These are phyloP conservation scores for Aricia agestis DNA, from an alignment of 1,140 invertebrate species.

Conservation along the genomic window DNA sequence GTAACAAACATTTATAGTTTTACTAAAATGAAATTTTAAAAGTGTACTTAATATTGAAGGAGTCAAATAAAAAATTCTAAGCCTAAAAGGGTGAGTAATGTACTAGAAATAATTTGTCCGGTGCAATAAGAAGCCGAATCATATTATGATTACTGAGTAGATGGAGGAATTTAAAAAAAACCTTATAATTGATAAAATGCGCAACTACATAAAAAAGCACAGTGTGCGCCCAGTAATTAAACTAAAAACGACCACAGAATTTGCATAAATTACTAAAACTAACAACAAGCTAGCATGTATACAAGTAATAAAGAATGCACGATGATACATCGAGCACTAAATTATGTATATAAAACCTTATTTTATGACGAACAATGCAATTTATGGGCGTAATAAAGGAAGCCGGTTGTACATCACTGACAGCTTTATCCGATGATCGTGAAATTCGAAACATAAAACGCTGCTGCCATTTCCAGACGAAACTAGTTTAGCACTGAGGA, in stretches of 20 bases:
- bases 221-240: background rate
- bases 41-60: too few relatives aligned
- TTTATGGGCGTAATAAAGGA: constrained; percentile 27
- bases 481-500: constrained; percentile 36
- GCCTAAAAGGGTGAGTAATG: too few relatives aligned
- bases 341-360: constrained; percentile 15
- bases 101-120: too few relatives aligned
- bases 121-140: too few relatives aligned
- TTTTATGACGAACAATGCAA: constrained; percentile 20
- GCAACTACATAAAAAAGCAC: too few relatives aligned
- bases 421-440: constrained; percentile 41
- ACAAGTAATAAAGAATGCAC: constrained; percentile 18
- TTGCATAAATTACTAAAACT: constrained; percentile 1
- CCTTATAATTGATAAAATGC: too few relatives aligned
- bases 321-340: background rate
- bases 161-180: too few relatives aligned
- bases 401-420: constrained; percentile 39
- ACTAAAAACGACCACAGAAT: background rate
- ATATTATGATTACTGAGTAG: too few relatives aligned
- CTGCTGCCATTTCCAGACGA: constrained; percentile 41
- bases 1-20: too few relatives aligned
- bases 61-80: too few relatives aligned
- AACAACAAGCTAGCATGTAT: constrained; percentile 2
- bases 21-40: too few relatives aligned
- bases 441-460: constrained; percentile 41